A percentile compares a stretch with the other conserved stretches of the same genome.
phyloP scores from a whole-genome alignment of 2,888 invertebrate species.

The Noctua comes region DNA sequence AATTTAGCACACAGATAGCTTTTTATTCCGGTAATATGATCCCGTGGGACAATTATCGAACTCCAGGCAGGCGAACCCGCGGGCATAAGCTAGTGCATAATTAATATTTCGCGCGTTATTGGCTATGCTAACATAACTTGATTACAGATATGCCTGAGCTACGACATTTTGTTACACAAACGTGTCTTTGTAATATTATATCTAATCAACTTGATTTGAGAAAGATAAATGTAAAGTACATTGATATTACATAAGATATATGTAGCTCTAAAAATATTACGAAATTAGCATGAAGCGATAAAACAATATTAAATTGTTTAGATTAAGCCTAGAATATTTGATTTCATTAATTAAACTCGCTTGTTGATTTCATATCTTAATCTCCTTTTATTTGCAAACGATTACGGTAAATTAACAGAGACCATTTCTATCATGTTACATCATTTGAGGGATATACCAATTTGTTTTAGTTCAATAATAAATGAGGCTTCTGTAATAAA shows the following conservation, averaged over 20 bases:
- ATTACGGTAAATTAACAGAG: slow-evolving; percentile 4
- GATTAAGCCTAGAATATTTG: slow-evolving; percentile 17
- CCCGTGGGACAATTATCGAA: too few species aligned
- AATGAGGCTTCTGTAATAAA: slow-evolving; percentile 20
- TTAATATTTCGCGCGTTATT: neutral
- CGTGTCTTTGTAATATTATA: slow-evolving; percentile 27
- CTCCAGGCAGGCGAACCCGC: too few species aligned
- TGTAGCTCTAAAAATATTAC: slow-evolving; percentile 18
- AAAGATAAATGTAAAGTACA: slow-evolving; percentile 34
- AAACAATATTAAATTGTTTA: slow-evolving; percentile 15
- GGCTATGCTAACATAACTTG: neutral
- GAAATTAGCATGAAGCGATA: slow-evolving; percentile 29
- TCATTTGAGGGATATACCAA: slow-evolving; percentile 13
- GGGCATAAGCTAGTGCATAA: too few species aligned
- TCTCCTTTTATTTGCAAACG: slow-evolving; percentile 9
- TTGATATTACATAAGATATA: slow-evolving; percentile 38
- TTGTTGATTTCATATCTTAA: slow-evolving; percentile 30
- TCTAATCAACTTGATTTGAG: slow-evolving; percentile 32
- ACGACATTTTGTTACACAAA: slow-evolving; percentile 33
- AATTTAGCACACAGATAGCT: too few species aligned
- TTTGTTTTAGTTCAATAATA: slow-evolving; percentile 30
- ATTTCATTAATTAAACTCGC: slow-evolving; percentile 41
- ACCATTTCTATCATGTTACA: slow-evolving; percentile 21
- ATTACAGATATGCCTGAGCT: neutral
- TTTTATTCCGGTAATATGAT: too few species aligned